Conservation (phyloP, 2,113 vertebrate species). For the Glareola pratincola region DNA sequence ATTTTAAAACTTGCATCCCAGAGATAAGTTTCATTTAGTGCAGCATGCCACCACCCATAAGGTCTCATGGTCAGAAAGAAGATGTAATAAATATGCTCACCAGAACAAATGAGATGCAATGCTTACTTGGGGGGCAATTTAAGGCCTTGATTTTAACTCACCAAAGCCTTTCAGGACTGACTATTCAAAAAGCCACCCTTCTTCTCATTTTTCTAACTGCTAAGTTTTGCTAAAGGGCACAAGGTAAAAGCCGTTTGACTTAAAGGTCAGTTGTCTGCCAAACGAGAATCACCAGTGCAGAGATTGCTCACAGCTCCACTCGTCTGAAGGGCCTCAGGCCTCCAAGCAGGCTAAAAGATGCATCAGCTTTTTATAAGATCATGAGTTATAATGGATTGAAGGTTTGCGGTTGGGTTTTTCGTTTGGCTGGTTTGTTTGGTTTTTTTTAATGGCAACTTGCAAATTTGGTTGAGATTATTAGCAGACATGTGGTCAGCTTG, state of each 20-base stretch:
- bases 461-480: slow-evolving; percentile 1
- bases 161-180: neutral
- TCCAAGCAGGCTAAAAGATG: neutral
- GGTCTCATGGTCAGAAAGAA: neutral
- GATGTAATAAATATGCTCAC: neutral
- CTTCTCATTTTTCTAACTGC: neutral
- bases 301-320: neutral
- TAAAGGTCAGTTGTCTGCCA: neutral
- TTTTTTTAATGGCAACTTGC: neutral
- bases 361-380: neutral
- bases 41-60: neutral
- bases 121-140: neutral
- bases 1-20: neutral
- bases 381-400: neutral
- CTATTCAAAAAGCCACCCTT: neutral
- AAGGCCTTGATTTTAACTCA: neutral
- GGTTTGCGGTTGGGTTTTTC: fast-evolving
- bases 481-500: neutral
- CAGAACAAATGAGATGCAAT: neutral
- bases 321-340: neutral
- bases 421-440: fast-evolving
- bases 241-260: neutral
- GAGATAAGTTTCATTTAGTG: neutral
- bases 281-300: neutral
- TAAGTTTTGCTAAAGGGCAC: neutral